Evolutionary conservation across 2,113 vertebrate species (phyloP).

Genomic region (Trogon melanurus): DNA sequence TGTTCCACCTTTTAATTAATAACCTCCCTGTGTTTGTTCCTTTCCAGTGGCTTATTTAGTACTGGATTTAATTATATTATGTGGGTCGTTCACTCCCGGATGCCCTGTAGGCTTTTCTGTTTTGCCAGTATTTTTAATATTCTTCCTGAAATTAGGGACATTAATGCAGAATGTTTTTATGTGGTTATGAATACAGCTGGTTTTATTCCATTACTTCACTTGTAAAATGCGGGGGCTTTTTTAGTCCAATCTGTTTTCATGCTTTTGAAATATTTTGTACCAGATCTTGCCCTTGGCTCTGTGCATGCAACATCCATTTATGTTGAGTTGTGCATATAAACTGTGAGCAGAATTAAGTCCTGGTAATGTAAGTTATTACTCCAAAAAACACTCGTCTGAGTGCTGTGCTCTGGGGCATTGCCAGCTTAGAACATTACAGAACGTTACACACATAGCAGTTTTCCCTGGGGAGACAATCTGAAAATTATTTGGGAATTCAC

Average conservation of each 20-base stretch:
- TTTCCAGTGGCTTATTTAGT: conserved; percentile 8
- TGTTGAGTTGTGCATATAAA: background rate
- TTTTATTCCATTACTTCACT: conserved; percentile 15
- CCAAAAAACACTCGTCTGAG: background rate
- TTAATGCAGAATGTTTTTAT: conserved; percentile 22
- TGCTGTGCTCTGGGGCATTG: background rate
- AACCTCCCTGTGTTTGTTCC: background rate
- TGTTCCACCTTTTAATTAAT: conserved; percentile 14
- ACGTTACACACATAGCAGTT: background rate
- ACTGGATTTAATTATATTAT: conserved; percentile 17
- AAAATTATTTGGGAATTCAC: background rate
- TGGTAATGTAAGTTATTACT: background rate
- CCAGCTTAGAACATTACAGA: background rate
- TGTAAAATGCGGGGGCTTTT: conserved; percentile 22
- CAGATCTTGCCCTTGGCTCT: conserved; percentile 19
- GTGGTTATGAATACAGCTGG: conserved; percentile 23
- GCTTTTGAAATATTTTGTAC: conserved; percentile 24
- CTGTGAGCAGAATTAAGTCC: background rate
- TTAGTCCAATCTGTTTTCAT: conserved; percentile 12
- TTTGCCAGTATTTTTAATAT: background rate
- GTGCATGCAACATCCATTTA: background rate
- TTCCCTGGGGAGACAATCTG: background rate
- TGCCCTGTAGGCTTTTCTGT: conserved; percentile 17
- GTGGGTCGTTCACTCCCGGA: background rate
- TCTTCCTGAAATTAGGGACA: conserved; percentile 9